phyloP scores from a whole-genome alignment of 2,113 vertebrate species.

The Limnothrissa miodon region DNA sequence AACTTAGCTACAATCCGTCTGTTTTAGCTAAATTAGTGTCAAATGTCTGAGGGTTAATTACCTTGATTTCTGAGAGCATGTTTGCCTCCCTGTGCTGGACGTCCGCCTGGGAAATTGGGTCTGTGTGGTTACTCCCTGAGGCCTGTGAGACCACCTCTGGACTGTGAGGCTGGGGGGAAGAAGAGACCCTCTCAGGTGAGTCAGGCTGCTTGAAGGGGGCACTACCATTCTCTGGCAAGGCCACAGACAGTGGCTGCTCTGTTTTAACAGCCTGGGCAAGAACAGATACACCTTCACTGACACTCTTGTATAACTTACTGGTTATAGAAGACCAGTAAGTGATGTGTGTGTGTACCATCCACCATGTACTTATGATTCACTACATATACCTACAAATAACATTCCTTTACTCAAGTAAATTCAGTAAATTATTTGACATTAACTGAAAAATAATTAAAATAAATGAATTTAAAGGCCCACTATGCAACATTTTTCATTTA shows the following conservation, averaged over 20 bases:
- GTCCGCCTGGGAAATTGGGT: background rate
- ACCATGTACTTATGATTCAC: background rate
- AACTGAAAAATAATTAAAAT: no score
- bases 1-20: background rate
- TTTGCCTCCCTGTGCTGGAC: conserved; percentile 42
- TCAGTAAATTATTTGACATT: no score
- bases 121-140: conserved; percentile 36
- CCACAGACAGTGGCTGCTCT: conserved; percentile 54
- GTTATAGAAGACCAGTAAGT: no score
- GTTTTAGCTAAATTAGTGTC: background rate
- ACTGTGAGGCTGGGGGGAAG: conserved; percentile 53
- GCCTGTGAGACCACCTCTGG: conserved; percentile 43
- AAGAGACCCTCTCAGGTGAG: conserved; percentile 43
- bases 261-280: conserved; percentile 51
- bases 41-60: conserved; percentile 30
- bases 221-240: conserved; percentile 61
- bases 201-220: conserved; percentile 46
- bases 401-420: no score
- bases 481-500: no score
- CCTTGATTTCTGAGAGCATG: conserved; percentile 58
- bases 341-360: background rate
- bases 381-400: background rate
- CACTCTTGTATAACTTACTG: background rate
- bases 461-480: no score
- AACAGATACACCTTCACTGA: background rate